Evolutionary conservation across 92 coral and sea anemone genomes (phyloP).

Genomic region (Siderastrea siderea): DNA sequence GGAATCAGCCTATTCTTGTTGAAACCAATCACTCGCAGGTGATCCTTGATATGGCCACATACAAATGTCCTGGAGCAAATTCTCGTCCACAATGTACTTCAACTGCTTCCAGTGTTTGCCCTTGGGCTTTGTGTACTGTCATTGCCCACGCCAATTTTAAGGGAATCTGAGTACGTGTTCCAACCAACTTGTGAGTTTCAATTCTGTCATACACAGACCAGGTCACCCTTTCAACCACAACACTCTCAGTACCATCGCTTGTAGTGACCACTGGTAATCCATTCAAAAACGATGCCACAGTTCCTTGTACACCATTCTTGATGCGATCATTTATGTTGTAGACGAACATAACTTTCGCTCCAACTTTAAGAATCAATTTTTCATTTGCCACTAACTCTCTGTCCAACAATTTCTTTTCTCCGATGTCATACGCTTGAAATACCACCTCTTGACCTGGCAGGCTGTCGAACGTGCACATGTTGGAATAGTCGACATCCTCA

Average conservation of each 20-base stretch:
- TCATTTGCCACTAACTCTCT: slow-evolving; percentile 29
- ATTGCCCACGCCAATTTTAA: slow-evolving; percentile 26
- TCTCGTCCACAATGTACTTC: slow-evolving; percentile 56
- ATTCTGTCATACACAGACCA: slow-evolving; percentile 42
- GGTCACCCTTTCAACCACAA: background rate
- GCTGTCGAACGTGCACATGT: slow-evolving; percentile 24
- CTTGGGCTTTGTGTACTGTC: slow-evolving; percentile 53
- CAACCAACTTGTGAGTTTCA: slow-evolving; percentile 28
- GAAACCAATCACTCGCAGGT: background rate
- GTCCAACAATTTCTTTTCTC: slow-evolving; percentile 32
- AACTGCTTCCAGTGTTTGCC: slow-evolving; percentile 50
- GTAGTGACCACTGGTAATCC: slow-evolving; percentile 29
- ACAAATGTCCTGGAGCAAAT: slow-evolving; percentile 56
- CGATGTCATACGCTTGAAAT: slow-evolving; percentile 44
- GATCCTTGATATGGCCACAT: slow-evolving; percentile 40
- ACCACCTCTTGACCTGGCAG: slow-evolving; percentile 35
- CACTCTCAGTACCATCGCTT: background rate
- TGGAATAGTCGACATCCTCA: slow-evolving; percentile 64
- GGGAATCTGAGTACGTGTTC: slow-evolving; percentile 32
- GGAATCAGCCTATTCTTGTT: background rate
- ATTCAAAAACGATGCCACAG: slow-evolving; percentile 29
- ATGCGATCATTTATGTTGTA: slow-evolving; percentile 40
- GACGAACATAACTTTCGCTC: slow-evolving; percentile 62
- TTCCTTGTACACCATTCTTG: slow-evolving; percentile 58
- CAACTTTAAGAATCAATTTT: slow-evolving; percentile 45